Evolutionary conservation across 1,140 invertebrate species (phyloP).

Genomic region (Oryzaephilus surinamensis): DNA sequence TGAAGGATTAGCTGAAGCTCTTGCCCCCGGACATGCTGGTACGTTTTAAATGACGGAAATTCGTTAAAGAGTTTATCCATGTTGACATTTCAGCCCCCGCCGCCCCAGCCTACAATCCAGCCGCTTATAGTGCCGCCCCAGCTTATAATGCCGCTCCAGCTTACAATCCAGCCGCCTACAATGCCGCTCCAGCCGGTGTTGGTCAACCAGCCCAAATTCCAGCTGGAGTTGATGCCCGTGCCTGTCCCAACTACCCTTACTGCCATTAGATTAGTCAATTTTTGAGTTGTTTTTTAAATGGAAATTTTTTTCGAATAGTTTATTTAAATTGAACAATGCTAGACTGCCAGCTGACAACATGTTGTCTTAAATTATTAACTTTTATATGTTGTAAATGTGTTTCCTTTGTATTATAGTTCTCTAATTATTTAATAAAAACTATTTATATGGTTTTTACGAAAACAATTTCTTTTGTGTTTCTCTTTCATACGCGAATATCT

Average conservation of each 20-base stretch:
- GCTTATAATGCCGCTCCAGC: slow-evolving; percentile 8
- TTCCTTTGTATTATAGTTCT: no score
- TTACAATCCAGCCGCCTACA: slow-evolving; percentile 8
- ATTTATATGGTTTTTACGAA: no score
- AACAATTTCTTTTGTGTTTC: no score
- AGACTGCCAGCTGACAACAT: slow-evolving; percentile 30
- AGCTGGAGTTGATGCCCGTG: slow-evolving; percentile 40
- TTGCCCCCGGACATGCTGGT: slow-evolving; percentile 24
- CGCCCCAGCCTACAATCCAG: slow-evolving; percentile 15
- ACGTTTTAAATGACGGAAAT: slow-evolving; percentile 1
- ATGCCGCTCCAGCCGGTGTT: slow-evolving; percentile 7
- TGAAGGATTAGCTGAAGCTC: slow-evolving; percentile 38
- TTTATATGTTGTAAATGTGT: slow-evolving; percentile 14
- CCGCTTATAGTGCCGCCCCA: slow-evolving; percentile 16
- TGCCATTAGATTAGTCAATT: slow-evolving; percentile 35
- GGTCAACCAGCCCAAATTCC: slow-evolving; percentile 37
- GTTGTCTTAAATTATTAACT: slow-evolving; percentile 17
- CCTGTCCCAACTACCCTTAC: slow-evolving; percentile 50
- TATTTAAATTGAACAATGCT: slow-evolving; percentile 5
- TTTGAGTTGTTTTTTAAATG: not conserved
- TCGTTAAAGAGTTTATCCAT: not conserved
- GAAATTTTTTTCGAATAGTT: no score
- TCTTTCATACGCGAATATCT: no score
- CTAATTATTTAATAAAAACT: no score
- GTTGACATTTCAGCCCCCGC: slow-evolving; percentile 13